Evolutionary conservation across 1,140 invertebrate species (phyloP).

Genomic region (Lordiphosa stackelbergi): DNA sequence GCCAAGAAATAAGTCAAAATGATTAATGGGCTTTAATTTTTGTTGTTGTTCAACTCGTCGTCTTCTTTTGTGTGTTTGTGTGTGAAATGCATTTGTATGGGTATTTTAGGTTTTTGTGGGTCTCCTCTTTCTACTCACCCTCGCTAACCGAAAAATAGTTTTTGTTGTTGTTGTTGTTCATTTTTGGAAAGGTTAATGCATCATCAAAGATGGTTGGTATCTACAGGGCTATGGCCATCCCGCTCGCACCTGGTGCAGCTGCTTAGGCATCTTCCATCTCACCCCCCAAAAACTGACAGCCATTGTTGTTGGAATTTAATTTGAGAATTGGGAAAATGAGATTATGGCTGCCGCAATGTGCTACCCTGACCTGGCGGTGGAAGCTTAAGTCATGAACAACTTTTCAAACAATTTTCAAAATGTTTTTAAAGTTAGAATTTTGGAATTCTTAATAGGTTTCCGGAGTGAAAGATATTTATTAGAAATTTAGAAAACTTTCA

Average conservation of each 20-base stretch:
- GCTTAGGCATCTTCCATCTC: neutral
- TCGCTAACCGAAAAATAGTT: conserved; percentile 3
- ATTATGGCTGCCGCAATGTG: no score
- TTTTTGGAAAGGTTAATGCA: conserved; percentile 52
- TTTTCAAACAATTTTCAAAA: no score
- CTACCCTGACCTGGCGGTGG: no score
- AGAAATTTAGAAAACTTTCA: no score
- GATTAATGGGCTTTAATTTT: conserved; percentile 76
- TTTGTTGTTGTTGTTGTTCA: conserved; percentile 16
- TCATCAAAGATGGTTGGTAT: conserved; percentile 49
- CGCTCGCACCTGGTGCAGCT: neutral
- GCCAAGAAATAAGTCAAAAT: conserved; percentile 73
- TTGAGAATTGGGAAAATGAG: no score
- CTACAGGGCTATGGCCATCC: conserved; percentile 11
- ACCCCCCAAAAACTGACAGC: neutral
- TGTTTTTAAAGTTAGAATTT: no score
- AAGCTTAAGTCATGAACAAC: no score
- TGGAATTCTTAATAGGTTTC: no score
- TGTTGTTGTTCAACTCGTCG: conserved; percentile 40
- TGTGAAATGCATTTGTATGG: conserved; percentile 16
- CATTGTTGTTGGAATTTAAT: no score
- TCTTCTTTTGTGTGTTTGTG: conserved; percentile 1
- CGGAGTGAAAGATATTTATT: no score
- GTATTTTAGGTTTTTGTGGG: conserved; percentile 4
- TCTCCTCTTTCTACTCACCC: conserved; percentile 18